Base-by-base conservation (phyloP, 2,797 vertebrate genomes). In the Ptychadena robeensis region DNA sequence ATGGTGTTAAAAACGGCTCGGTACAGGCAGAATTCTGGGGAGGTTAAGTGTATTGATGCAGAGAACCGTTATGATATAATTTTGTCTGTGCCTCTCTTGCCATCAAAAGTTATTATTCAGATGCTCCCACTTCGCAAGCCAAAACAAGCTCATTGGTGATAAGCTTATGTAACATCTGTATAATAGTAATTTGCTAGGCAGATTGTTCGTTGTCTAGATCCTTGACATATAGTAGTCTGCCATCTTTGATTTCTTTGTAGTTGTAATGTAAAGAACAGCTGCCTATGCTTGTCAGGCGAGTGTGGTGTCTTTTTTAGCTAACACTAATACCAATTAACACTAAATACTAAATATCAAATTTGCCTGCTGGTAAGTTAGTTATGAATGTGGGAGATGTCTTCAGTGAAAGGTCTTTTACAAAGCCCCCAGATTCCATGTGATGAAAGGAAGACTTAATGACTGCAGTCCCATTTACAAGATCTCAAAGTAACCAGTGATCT, bases 401-500 rank as follows among this genome's bases (percentile, higher is more conserved):
- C 15, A 34, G 65, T 37, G 65, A 37, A 35, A 35, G 31, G 6
- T 35, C 18, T 67, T 9, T n/a, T 67, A 34, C 34, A 34, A 67
- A 37, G 32, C 18, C 65, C 15, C n/a, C 61, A 28, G 1, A 25
- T 31, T 76, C 4, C 25, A 30, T 31, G 15, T 65, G 27, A 31
- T 44, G 18, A 66, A 66, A 73, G 31, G n/a, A 77, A 25, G 38
- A 38, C 22, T 77, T 6, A 66, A 30, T 44, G 18, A 48, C 65
- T 77, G 9, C 37, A n/a, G 59, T 44, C 61, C 22, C 18, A 11
- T 34, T 63, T 9, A 30, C 14, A 22, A 37, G 53, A 12, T 10
- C 40, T 25, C 44, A 57, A 31, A 69, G 25, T 76, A 15, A 71
- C 27, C 34, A 30, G 28, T 64, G 73, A 82, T 53, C 30, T 82